Evolutionary conservation across 2,888 invertebrate genomes (phyloP), one percentile per base, ranked within the genome.

Genomic region (Ceramica pisi): DNA sequence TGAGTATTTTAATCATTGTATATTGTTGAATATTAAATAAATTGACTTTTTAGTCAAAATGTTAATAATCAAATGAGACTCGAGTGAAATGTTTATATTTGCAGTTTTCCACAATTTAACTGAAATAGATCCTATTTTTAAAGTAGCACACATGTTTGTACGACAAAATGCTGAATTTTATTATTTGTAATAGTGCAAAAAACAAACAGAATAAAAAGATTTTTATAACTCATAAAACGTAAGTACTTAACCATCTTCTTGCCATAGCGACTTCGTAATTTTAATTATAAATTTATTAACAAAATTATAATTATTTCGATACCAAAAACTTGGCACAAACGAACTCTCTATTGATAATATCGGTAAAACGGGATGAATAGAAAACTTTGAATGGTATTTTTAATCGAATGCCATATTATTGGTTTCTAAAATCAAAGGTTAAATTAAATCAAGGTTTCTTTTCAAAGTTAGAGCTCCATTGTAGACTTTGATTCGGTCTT

Each of bases 311-410:
- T 46, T 59, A 53, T 67, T 46, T 50, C 16, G 66, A 16, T 19
- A 60, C 2, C 21, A 41, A 56, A 55, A 38, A 72, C 71, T 82
- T 79, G 80, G 67, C 81, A 55, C 38, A 69, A 60, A 57, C 9
- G 5, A 56, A 79, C 79, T 79, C 81, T 82, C 72, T 81, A 46
- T 46, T 35, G 8, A 46, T n/a, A 67, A 38, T 46, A 31, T 31
- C 31, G 31, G 31, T 31, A 31, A 31, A n/a, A n/a, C n/a, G n/a
- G n/a, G n/a, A 31, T 31, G 6, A 0, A 5, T 6, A 31, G 6
- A 31, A 31, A 31, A 31, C 31, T 31, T 31, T 31, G 31, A 31
- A 31, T 31, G 31, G 31, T 31, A 31, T 31, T 31, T 31, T 31
- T 6, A 31, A 4, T 31, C 6, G 31, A 31, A 31, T 31, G 31